Evolutionary conservation across 2,797 vertebrate genomes (phyloP).

Genomic region (Cuculus canorus): DNA sequence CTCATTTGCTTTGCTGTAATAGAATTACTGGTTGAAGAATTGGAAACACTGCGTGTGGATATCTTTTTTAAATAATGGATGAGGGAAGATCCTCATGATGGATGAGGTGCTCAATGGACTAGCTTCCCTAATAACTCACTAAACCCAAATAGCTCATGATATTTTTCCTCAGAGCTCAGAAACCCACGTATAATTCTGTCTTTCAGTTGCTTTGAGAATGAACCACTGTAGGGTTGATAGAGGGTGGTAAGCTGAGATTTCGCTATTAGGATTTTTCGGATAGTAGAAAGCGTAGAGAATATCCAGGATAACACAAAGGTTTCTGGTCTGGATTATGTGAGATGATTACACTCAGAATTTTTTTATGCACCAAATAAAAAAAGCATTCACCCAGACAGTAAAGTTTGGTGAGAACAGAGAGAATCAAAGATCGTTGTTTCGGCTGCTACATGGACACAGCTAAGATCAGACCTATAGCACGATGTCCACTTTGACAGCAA

Average conservation of each 20-base stretch:
- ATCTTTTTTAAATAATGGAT: slow-evolving; percentile 8
- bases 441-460: neutral
- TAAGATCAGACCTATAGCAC: neutral
- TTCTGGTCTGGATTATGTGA: neutral
- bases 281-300: neutral
- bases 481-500: neutral
- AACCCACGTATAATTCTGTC: neutral
- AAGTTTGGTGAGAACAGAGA: neutral
- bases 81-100: neutral
- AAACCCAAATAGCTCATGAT: neutral
- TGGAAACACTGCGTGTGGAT: neutral
- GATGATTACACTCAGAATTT: neutral
- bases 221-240: neutral
- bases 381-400: neutral
- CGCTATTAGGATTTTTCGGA: neutral
- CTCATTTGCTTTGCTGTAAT: neutral
- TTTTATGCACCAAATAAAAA: neutral
- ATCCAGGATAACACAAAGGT: neutral
- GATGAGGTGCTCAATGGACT: neutral
- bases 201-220: neutral
- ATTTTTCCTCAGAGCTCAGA: neutral
- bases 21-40: neutral
- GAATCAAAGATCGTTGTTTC: neutral
- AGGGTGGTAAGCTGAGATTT: neutral
- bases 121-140: slow-evolving; percentile 19